phyloP scores from a whole-genome alignment of 2,113 vertebrate genomes.

The Hippocampus mohnikei region DNA sequence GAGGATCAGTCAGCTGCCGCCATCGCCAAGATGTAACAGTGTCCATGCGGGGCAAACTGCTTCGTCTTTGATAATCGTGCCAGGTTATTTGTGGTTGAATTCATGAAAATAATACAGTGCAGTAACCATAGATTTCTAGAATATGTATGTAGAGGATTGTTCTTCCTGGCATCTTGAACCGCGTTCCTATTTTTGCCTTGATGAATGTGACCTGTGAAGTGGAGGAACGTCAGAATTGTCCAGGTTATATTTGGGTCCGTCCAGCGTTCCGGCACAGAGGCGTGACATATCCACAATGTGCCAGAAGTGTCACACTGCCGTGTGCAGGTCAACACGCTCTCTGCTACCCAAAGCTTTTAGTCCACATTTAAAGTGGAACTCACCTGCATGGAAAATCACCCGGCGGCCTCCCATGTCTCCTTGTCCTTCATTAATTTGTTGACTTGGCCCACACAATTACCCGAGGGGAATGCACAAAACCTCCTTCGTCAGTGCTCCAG shows the following conservation, averaged over 20 bases:
- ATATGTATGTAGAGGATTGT: background rate
- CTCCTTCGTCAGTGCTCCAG: conserved; percentile 45
- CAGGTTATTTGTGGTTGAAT: too few species aligned
- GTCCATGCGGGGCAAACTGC: too few species aligned
- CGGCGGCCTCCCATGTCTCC: conserved; percentile 15
- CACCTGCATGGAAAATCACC: conserved; percentile 53
- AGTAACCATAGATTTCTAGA: background rate
- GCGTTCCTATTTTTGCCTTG: conserved; percentile 3
- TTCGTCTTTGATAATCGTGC: too few species aligned
- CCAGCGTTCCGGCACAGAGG: conserved; percentile 36
- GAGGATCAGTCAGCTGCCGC: too few species aligned
- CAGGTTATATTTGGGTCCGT: conserved; percentile 64
- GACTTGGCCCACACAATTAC: conserved; percentile 42
- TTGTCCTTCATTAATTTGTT: conserved; percentile 32
- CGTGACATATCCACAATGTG: conserved; percentile 52
- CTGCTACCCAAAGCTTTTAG: conserved; percentile 24
- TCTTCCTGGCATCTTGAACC: background rate
- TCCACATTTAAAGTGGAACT: conserved; percentile 35
- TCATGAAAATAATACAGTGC: too few species aligned
- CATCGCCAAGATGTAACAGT: too few species aligned
- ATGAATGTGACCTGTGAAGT: conserved; percentile 23
- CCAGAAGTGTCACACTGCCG: conserved; percentile 57
- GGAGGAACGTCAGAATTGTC: conserved; percentile 33
- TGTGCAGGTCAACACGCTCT: conserved; percentile 35
- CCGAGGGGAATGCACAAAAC: conserved; percentile 29